phyloP scores from a whole-genome alignment of 2,888 invertebrate species.

The Epinotia bilunana region DNA sequence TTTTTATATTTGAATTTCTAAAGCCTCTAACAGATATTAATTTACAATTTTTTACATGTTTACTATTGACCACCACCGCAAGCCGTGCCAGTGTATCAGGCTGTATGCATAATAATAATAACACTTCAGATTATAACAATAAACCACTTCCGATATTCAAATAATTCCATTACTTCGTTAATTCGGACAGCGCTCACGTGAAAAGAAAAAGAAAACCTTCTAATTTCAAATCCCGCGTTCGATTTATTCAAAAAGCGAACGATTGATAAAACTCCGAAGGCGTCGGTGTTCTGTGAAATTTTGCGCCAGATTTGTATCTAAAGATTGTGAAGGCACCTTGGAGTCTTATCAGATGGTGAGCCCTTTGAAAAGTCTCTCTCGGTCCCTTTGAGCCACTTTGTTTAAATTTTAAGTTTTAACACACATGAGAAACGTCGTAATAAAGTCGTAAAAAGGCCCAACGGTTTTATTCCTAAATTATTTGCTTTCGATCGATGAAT shows the following conservation, averaged over 20 bases:
- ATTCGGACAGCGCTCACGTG: neutral
- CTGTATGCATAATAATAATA: no score
- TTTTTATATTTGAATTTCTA: no score
- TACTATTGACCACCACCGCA: no score
- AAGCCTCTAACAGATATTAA: no score
- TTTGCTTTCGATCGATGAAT: no score
- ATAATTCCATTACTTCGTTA: constrained; percentile 2
- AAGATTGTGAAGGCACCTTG: constrained; percentile 55
- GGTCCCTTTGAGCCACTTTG: constrained; percentile 70
- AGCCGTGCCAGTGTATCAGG: no score
- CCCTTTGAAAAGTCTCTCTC: constrained; percentile 58
- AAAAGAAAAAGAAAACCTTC: constrained; percentile 20
- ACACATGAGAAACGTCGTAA: constrained; percentile 63
- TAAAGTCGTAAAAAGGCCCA: constrained; percentile 44
- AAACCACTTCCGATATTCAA: constrained; percentile 4
- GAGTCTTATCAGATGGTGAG: constrained; percentile 68
- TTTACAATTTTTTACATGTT: no score
- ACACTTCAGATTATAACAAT: neutral
- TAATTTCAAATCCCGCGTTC: constrained; percentile 25
- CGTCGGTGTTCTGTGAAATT: constrained; percentile 76
- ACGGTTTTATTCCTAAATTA: neutral
- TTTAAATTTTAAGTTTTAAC: constrained; percentile 67
- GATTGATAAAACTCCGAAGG: constrained; percentile 56
- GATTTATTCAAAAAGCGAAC: constrained; percentile 46
- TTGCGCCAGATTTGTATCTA: constrained; percentile 79